Evolutionary conservation across 2,888 invertebrate genomes (phyloP).

Genomic region (Eristalis arbustorum): DNA sequence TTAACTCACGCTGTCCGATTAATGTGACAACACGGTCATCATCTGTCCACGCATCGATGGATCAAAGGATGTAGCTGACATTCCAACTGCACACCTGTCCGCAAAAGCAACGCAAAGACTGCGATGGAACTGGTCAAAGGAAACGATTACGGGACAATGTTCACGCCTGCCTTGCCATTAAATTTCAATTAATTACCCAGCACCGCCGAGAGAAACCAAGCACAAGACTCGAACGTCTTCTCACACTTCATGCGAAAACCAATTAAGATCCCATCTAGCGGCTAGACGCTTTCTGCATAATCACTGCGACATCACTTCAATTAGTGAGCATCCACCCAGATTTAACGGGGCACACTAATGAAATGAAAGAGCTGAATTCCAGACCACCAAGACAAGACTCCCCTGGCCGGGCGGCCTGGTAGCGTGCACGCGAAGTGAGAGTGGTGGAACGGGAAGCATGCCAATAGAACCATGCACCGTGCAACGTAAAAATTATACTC

Average conservation of each 20-base stretch:
- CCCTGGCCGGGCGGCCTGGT: background rate
- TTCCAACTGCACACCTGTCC: background rate
- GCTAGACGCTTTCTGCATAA: background rate
- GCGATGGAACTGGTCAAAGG: background rate
- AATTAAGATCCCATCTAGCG: conserved; percentile 27
- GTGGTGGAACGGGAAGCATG: conserved; percentile 46
- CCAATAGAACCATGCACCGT: background rate
- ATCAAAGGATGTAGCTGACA: background rate
- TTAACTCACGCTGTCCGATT: background rate
- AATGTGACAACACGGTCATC: background rate
- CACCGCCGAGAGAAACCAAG: too few species aligned
- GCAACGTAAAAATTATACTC: conserved; percentile 23
- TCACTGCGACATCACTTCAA: conserved; percentile 14
- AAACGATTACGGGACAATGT: background rate
- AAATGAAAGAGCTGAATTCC: background rate
- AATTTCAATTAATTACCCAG: background rate
- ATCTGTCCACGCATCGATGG: background rate
- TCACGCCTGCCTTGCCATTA: background rate
- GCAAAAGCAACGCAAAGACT: too few species aligned
- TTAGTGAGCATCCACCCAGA: conserved; percentile 31
- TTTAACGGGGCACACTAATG: conserved; percentile 22
- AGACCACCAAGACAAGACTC: background rate
- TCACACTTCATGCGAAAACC: background rate
- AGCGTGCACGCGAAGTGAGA: conserved; percentile 49
- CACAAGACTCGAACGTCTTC: background rate